phyloP scores from a whole-genome alignment of 2,113 vertebrate species.

The Procapra przewalskii region DNA sequence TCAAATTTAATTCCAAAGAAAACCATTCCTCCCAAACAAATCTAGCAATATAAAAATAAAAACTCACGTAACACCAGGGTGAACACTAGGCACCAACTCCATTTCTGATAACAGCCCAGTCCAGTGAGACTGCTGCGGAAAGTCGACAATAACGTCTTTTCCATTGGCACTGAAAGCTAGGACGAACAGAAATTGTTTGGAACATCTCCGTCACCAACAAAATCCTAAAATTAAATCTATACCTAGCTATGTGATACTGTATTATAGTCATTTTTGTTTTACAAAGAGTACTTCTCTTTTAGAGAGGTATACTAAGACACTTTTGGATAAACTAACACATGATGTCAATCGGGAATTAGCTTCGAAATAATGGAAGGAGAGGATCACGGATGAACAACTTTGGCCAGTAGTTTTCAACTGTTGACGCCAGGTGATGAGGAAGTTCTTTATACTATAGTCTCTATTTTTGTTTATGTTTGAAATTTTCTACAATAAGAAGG shows the following conservation, averaged over 20 bases:
- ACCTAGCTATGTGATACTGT: background rate
- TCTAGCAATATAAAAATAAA: background rate
- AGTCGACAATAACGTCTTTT: slow-evolving; percentile 98
- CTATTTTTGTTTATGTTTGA: background rate
- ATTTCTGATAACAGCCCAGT: slow-evolving; percentile 97
- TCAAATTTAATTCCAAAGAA: background rate
- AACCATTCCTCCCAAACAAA: background rate
- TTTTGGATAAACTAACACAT: background rate
- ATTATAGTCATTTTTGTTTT: background rate
- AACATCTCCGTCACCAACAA: background rate
- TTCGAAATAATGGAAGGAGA: background rate
- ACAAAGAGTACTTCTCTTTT: background rate
- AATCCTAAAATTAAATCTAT: background rate
- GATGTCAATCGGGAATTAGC: background rate
- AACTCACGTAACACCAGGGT: slow-evolving; percentile 95
- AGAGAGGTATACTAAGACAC: background rate
- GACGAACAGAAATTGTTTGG: background rate
- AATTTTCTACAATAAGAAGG: background rate
- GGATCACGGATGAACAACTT: too few relatives aligned
- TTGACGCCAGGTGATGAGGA: background rate
- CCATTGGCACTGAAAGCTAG: slow-evolving; percentile 98
- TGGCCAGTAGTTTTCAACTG: background rate
- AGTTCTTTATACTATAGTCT: background rate
- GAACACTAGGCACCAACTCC: slow-evolving; percentile 96
- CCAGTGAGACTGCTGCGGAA: slow-evolving; percentile 98